A percentile compares a stretch with the other conserved stretches of the same genome.
phyloP scores from a whole-genome alignment of 2,113 vertebrate species.

The Ceyx cyanopectus region DNA sequence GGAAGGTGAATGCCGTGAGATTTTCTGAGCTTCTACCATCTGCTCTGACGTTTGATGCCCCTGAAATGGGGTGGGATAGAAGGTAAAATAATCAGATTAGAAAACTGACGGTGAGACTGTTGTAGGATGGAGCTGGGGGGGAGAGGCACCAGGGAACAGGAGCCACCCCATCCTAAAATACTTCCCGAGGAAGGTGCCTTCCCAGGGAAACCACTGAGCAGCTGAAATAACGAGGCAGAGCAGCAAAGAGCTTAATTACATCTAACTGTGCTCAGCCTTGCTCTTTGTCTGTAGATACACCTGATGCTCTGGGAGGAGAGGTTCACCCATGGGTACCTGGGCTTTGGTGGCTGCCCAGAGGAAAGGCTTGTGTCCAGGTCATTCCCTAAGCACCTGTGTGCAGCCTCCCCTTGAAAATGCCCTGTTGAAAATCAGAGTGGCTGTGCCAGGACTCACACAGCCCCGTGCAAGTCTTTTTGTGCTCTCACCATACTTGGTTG shows the following conservation, averaged over 20 bases:
- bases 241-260: background rate
- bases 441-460: accelerated
- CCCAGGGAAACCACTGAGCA: background rate
- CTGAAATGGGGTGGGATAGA: background rate
- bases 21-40: background rate
- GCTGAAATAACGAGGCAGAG: background rate
- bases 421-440: accelerated
- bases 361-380: background rate
- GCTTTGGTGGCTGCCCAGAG: background rate
- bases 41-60: background rate
- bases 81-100: background rate
- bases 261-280: accelerated
- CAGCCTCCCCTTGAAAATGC: background rate
- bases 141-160: background rate
- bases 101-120: background rate
- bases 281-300: accelerated
- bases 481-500: accelerated
- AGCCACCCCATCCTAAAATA: accelerated
- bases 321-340: background rate
- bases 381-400: accelerated
- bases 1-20: background rate
- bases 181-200: background rate
- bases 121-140: background rate
- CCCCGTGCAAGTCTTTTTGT: background rate
- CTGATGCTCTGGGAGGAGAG: background rate